Percentiles rank a stretch among this genome's conserved stretches.
phyloP scores from a whole-genome alignment of 2,113 vertebrate genomes.

The Nothocercus julius region DNA sequence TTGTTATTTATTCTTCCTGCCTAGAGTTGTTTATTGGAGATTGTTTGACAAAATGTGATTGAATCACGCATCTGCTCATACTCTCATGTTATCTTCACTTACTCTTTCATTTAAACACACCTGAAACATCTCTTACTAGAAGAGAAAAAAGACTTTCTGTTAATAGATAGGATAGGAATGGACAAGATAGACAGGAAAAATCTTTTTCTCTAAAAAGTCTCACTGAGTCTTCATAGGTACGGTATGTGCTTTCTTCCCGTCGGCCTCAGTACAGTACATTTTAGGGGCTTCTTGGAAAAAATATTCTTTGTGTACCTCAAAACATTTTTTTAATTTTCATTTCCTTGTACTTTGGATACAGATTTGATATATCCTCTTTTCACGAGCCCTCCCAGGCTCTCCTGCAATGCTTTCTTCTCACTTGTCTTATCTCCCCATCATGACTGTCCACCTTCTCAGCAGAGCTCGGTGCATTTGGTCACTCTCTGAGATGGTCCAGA shows the following conservation, averaged over 20 bases:
- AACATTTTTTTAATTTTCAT: neutral
- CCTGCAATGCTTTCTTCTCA: neutral
- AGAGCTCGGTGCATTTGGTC: neutral
- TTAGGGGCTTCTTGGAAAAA: neutral
- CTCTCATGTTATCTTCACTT: neutral
- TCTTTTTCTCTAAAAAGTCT: neutral
- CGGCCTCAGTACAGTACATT: neutral
- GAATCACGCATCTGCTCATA: neutral
- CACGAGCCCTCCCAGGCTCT: neutral
- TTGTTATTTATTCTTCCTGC: neutral
- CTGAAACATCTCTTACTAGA: neutral
- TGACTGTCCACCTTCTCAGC: neutral
- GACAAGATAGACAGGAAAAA: neutral
- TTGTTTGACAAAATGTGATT: accelerated
- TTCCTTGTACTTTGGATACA: neutral
- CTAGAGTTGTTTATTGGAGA: neutral
- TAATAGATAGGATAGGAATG: neutral
- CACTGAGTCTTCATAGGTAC: neutral
- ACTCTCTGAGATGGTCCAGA: neutral
- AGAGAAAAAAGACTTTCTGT: neutral
- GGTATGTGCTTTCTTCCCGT: neutral
- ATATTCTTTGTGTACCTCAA: neutral
- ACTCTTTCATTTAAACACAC: neutral
- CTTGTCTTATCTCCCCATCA: neutral
- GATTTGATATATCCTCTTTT: neutral